These are phyloP conservation scores for Champsocephalus gunnari DNA, from an alignment of 2,797 vertebrate species.

Conservation along the genomic window DNA sequence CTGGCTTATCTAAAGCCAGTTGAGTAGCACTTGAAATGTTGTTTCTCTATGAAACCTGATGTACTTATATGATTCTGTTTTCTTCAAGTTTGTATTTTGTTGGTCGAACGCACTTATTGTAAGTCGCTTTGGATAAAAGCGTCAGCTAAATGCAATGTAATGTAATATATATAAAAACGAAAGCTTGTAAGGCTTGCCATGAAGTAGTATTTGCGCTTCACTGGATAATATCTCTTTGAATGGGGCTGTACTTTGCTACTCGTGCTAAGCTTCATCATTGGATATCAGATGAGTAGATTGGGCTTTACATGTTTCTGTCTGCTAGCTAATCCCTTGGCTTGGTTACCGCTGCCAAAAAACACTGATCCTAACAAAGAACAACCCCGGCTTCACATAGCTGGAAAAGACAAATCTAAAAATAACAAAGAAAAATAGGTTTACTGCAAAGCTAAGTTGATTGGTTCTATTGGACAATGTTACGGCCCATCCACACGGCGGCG, in stretches of 20 bases:
- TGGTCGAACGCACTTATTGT: too few relatives aligned
- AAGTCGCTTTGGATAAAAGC: too few relatives aligned
- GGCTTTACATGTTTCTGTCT: slow-evolving; percentile 54
- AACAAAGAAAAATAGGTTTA: not conserved
- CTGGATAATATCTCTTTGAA: slow-evolving; percentile 17
- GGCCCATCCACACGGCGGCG: too few relatives aligned
- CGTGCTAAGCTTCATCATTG: slow-evolving; percentile 48
- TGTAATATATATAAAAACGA: not conserved
- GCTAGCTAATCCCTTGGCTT: slow-evolving; percentile 61
- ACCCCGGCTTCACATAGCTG: not conserved
- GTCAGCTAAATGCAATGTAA: too few relatives aligned
- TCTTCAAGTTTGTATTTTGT: too few relatives aligned
- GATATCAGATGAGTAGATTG: slow-evolving; percentile 37
- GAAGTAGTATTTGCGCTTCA: not conserved
- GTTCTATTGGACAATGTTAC: too few relatives aligned
- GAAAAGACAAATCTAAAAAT: slow-evolving; percentile 1
- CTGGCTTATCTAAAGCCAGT: too few relatives aligned
- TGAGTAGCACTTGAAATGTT: too few relatives aligned
- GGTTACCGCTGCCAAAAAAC: slow-evolving; percentile 45
- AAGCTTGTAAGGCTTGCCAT: not conserved
- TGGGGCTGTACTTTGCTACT: slow-evolving; percentile 1
- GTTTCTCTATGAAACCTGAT: too few relatives aligned
- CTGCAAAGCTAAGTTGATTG: too few relatives aligned
- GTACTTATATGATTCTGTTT: too few relatives aligned
- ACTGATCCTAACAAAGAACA: slow-evolving; percentile 21